phyloP scores from a whole-genome alignment of 2,113 vertebrate species.

The Rhadina sibilatrix region DNA sequence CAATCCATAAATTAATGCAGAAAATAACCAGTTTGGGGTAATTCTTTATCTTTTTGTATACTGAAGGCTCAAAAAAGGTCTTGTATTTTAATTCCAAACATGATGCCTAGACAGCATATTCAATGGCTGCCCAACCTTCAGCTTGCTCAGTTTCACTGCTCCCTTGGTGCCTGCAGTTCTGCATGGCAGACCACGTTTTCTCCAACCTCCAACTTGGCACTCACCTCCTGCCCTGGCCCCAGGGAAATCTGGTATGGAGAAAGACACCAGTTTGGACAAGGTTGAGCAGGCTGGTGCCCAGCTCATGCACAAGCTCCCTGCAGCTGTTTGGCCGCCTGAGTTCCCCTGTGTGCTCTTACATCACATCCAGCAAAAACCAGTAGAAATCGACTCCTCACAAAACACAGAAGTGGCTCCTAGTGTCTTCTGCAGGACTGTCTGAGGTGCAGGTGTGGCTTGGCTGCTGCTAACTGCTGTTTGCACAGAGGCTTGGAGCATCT shows the following conservation, averaged over 20 bases:
- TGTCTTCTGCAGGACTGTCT: not conserved
- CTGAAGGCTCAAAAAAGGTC: not conserved
- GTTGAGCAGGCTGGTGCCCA: not conserved
- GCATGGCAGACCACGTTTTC: rapidly evolving
- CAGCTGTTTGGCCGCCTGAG: not conserved
- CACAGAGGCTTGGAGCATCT: not conserved
- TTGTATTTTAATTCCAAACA: not conserved
- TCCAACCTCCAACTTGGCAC: not conserved
- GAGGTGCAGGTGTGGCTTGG: not conserved
- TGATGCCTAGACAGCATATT: not conserved
- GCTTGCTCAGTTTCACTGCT: not conserved
- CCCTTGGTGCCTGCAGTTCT: not conserved
- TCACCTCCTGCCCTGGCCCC: not conserved
- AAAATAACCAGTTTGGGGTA: not conserved
- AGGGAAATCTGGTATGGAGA: not conserved
- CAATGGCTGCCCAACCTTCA: not conserved
- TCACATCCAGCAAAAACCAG: not conserved
- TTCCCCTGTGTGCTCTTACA: not conserved
- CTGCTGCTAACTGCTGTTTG: not conserved
- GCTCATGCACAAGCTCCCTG: not conserved
- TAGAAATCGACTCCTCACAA: not conserved
- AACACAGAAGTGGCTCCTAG: not conserved
- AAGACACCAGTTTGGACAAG: not conserved
- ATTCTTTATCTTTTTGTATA: not conserved
- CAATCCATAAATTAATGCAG: not conserved